A percentile compares a stretch with the other conserved stretches of the same genome.
These are phyloP conservation scores for Dysmachus trigonus DNA, from an alignment of 2,888 invertebrate genomes.

Conservation along the genomic window DNA sequence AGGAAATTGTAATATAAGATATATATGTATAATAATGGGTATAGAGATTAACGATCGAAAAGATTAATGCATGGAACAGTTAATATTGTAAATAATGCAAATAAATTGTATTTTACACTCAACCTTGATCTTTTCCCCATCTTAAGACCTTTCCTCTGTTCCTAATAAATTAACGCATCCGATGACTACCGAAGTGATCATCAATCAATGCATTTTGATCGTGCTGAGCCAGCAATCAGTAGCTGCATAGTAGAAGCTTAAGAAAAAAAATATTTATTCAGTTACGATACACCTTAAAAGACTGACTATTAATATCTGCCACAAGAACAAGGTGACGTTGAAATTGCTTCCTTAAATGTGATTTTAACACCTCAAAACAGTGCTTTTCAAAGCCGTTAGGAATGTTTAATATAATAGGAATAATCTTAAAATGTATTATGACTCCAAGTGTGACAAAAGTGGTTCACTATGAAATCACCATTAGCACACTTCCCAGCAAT, in stretches of 20 bases:
- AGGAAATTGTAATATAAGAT: background rate
- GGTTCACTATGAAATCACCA: background rate
- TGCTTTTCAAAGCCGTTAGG: background rate
- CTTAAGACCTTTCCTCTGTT: background rate
- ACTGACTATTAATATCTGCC: background rate
- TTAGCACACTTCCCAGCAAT: slow-evolving; percentile 32
- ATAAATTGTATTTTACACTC: background rate
- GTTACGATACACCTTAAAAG: background rate
- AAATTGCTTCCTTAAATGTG: background rate
- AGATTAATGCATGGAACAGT: background rate
- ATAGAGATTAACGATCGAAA: background rate
- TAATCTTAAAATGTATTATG: background rate
- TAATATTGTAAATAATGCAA: background rate
- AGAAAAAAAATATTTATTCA: background rate
- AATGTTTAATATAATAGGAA: background rate
- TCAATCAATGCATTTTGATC: background rate
- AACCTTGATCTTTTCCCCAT: background rate
- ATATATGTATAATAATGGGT: background rate
- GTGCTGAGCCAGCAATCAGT: too few relatives aligned
- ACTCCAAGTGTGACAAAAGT: background rate
- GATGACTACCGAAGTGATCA: background rate
- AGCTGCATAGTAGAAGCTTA: background rate
- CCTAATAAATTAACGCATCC: background rate
- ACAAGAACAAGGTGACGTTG: background rate
- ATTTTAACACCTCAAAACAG: background rate